Conservation (phyloP, 2,113 vertebrate genomes). For the Castor canadensis region DNA sequence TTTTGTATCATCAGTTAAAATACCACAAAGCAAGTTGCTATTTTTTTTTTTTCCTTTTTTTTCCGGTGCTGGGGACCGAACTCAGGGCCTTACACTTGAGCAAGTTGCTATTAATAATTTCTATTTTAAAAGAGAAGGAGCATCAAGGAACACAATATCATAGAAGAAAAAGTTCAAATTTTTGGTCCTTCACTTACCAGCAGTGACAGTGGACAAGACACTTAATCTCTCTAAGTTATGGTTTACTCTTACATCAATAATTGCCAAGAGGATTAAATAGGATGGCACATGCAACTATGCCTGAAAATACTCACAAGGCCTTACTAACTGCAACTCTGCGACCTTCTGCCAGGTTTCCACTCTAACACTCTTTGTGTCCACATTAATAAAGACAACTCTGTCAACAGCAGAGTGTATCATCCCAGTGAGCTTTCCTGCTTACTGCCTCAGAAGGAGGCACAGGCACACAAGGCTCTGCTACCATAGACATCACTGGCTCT, state of each 20-base stretch:
- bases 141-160: not conserved
- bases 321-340: not conserved
- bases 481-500: not conserved
- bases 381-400: not conserved
- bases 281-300: not conserved
- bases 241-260: not conserved
- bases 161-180: not conserved
- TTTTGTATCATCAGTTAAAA: constrained; percentile 21
- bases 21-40: not conserved
- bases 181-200: not conserved
- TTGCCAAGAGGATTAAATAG: not conserved
- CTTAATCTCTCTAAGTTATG: not conserved
- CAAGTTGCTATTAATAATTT: not conserved
- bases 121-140: not conserved
- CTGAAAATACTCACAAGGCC: constrained; percentile 7
- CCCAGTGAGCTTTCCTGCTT: not conserved
- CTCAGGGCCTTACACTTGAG: too few species aligned
- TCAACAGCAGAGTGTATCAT: not conserved
- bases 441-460: not conserved
- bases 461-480: not conserved
- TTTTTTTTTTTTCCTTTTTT: too few species aligned
- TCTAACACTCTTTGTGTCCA: not conserved
- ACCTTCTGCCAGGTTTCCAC: not conserved
- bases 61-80: too few species aligned
- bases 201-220: not conserved